Base-by-base conservation (phyloP, 2,113 vertebrate species). In the Etheostoma spectabile region DNA sequence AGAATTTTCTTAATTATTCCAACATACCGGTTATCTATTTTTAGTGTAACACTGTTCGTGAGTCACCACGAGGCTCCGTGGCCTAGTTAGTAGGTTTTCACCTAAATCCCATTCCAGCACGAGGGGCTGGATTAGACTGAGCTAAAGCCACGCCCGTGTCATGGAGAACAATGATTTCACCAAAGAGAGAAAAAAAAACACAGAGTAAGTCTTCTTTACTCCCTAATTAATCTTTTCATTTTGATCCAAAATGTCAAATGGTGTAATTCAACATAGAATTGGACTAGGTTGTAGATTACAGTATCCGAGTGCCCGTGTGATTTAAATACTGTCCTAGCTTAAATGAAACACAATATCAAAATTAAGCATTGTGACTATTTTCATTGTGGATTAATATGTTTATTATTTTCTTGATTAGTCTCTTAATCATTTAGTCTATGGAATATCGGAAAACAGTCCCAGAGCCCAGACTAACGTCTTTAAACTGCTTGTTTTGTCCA, bases 51-150 rank as follows among this genome's bases (percentile, higher is more conserved):
- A 33, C 82, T 77, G 56, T 83, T 81, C 65, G 77, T 79, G 75
- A 87, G 66, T 91, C 77, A 82, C 66, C 88, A 86, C 10, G 27
- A 77, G 80, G 86, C 77, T 74, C 56, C 22, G 60, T 89, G 90
- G 81, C 85, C 91, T 74, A 89, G 53, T 90, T 93, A 87, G 80
- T 82, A 82, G 75, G 53, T 92, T 92, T 92, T 92, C 81, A 91
- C 90, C 89, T 84, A 90, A 85, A 90, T 93, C 87, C 89, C 30
- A 63, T 77, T 70, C 4, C 73, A 77, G 62, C 79, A 75, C 65
- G 52, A 83, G 83, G 60, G 75, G 84, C 76, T 70, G 90, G 89
- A 92, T 93, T 92, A 91, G 81, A 86, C 35, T 59, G 72, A 45
- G 51, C 59, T 90, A 72, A 90, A 89, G 76, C 80, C 74, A 24